Conservation (phyloP, 2,113 vertebrate genomes). For the Octodon degus region DNA sequence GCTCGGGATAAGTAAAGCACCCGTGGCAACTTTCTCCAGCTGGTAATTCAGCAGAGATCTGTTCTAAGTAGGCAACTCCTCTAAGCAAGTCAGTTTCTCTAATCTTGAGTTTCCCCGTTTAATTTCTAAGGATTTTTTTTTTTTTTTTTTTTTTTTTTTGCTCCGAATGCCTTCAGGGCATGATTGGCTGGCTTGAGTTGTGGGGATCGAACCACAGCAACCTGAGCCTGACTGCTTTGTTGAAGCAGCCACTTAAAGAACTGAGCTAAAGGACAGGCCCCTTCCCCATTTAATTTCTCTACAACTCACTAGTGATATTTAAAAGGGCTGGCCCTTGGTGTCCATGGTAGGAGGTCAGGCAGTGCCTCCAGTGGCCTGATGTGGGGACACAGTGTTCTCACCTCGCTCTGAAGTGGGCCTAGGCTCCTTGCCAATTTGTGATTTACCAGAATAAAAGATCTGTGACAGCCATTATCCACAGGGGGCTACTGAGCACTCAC, state of each 20-base stretch:
- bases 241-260: too few relatives aligned
- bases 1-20: background rate
- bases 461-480: background rate
- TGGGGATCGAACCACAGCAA: too few relatives aligned
- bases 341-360: background rate
- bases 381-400: background rate
- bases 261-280: too few relatives aligned
- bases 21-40: background rate
- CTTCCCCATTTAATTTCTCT: conserved; percentile 15
- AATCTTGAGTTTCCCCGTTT: conserved; percentile 15
- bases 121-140: background rate
- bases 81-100: background rate
- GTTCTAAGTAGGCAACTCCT: background rate
- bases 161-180: too few relatives aligned
- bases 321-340: background rate
- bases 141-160: too few relatives aligned
- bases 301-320: conserved; percentile 4
- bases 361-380: background rate
- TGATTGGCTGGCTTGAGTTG: too few relatives aligned
- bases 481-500: background rate
- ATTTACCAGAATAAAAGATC: background rate
- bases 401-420: background rate
- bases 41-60: background rate
- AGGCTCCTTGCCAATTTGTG: background rate
- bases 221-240: too few relatives aligned